Percentiles rank a stretch among this genome's conserved stretches.
phyloP scores from a whole-genome alignment of 2,797 vertebrate genomes.

The Dryobates pubescens region DNA sequence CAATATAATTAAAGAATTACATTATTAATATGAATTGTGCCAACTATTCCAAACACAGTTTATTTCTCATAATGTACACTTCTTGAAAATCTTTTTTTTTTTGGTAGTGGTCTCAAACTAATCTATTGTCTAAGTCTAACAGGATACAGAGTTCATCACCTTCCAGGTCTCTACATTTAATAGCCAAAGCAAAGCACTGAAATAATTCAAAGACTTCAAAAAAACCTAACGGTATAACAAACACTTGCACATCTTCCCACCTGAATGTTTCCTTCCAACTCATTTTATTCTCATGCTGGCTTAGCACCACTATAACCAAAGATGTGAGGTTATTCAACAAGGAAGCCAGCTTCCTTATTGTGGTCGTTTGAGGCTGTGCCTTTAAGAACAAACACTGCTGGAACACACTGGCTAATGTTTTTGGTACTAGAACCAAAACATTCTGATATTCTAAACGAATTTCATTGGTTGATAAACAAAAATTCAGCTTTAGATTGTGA shows the following conservation, averaged over 20 bases:
- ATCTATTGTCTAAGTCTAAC: not conserved
- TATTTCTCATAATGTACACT: not conserved
- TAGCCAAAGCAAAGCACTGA: not conserved
- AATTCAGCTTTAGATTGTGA: no score
- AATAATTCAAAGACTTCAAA: not conserved
- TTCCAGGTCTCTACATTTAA: not conserved
- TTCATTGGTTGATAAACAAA: no score
- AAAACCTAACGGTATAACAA: not conserved
- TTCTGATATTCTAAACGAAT: no score
- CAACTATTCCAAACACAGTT: not conserved
- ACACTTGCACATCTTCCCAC: not conserved
- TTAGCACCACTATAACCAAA: not conserved
- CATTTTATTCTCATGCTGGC: not conserved
- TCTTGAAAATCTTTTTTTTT: not conserved
- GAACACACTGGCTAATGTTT: no score
- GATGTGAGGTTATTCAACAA: not conserved
- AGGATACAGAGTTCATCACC: not conserved
- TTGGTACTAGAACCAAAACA: no score
- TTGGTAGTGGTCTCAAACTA: not conserved
- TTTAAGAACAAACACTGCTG: no score
- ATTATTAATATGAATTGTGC: not conserved
- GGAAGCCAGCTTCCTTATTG: not conserved
- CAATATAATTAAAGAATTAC: not conserved
- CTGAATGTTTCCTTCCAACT: not conserved
- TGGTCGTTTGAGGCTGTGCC: no score